phyloP scores from a whole-genome alignment of 1,140 invertebrate species.

The Brachionus koreanus region DNA sequence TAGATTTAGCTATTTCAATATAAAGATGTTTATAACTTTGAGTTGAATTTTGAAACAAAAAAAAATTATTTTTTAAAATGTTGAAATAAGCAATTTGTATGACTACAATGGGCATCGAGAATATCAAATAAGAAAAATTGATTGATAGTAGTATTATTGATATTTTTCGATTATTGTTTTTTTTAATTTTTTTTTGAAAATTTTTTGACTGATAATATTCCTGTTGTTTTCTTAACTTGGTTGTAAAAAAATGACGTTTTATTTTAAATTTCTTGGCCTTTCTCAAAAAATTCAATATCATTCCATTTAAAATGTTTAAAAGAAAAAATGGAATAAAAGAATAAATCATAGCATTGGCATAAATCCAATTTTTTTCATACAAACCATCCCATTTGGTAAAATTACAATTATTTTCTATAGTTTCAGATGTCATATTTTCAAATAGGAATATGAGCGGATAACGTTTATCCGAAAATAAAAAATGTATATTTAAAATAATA shows the following conservation, averaged over 20 bases:
- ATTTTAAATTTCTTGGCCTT: background rate
- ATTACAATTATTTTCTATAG: background rate
- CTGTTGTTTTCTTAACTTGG: too few species aligned
- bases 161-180: background rate
- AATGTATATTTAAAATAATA: background rate
- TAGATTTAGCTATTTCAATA: too few species aligned
- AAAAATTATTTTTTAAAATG: background rate
- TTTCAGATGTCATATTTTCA: background rate
- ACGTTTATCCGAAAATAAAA: background rate
- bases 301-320: background rate
- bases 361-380: constrained; percentile 5
- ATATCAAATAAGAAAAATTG: background rate
- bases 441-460: background rate
- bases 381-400: background rate
- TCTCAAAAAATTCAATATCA: background rate
- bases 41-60: too few species aligned
- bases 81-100: background rate
- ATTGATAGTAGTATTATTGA: background rate
- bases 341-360: background rate
- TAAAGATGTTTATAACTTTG: too few species aligned
- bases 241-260: too few species aligned
- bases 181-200: background rate
- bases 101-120: background rate
- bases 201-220: background rate
- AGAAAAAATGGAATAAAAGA: background rate